Evolutionary conservation across 2,113 vertebrate genomes (phyloP).

Genomic region (Nothoprocta perdicaria): DNA sequence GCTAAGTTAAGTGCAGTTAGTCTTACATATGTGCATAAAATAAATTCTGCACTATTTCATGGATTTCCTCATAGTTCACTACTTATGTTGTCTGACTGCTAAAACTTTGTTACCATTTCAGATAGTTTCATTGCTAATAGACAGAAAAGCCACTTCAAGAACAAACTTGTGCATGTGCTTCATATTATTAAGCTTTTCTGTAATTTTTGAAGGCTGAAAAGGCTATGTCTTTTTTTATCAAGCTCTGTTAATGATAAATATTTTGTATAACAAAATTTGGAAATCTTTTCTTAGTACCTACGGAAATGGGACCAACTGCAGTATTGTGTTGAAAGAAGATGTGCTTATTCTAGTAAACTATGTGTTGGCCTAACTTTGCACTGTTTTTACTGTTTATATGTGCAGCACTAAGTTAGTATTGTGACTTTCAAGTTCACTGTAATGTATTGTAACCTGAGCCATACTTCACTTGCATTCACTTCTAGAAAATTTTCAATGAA

Average conservation of each 20-base stretch:
- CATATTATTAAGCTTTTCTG: background rate
- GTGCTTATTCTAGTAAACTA: background rate
- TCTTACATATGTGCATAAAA: background rate
- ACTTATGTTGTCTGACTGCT: background rate
- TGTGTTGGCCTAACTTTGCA: background rate
- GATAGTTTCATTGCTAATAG: background rate
- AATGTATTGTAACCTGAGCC: rapidly evolving
- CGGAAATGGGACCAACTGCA: background rate
- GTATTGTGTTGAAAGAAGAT: background rate
- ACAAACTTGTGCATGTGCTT: background rate
- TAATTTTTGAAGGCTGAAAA: background rate
- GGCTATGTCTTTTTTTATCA: background rate
- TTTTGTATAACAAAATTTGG: background rate
- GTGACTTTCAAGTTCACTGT: background rate
- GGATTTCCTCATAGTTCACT: background rate
- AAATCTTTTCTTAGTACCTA: background rate
- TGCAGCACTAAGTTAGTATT: background rate
- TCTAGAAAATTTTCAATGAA: background rate
- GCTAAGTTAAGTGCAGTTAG: background rate
- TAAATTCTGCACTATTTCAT: background rate
- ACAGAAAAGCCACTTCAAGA: background rate
- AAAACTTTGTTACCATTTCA: background rate
- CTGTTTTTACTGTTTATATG: rapidly evolving
- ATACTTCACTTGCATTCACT: background rate
- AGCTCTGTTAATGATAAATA: background rate